Evolutionary conservation across 2,888 invertebrate species (phyloP).

Genomic region (Macrosiphum euphorbiae): DNA sequence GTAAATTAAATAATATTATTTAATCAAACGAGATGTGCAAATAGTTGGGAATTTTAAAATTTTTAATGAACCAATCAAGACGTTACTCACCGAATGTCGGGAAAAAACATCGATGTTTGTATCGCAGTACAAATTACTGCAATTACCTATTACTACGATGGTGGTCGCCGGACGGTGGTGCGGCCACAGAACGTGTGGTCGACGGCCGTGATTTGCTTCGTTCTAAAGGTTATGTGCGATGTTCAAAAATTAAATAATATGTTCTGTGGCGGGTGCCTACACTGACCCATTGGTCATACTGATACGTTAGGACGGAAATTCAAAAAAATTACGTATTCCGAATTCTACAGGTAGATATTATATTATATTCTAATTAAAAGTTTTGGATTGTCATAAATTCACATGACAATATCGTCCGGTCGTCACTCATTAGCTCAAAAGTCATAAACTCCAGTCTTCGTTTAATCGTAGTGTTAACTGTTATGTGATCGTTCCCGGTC

Average conservation of each 20-base stretch:
- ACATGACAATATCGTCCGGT: background rate
- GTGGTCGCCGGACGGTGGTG: background rate
- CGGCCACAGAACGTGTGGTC: background rate
- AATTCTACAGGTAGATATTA: too few relatives aligned
- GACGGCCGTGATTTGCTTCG: background rate
- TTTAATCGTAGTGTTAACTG: background rate
- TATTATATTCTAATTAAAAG: background rate
- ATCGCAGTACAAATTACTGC: background rate
- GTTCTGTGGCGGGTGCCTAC: background rate
- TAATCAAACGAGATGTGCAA: background rate
- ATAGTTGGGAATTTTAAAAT: background rate
- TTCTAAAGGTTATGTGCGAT: background rate
- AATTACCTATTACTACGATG: background rate
- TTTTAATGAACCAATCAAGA: background rate
- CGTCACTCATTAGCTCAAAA: background rate
- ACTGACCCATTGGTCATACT: background rate
- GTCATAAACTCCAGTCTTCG: background rate
- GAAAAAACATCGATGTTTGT: conserved; percentile 14
- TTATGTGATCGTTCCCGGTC: background rate
- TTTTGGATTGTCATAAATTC: background rate
- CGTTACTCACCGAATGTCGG: background rate
- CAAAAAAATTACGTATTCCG: conserved; percentile 33
- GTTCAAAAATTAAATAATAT: background rate
- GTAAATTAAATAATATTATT: background rate
- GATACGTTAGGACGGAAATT: conserved; percentile 25